Percentiles rank a stretch among this genome's conserved stretches.
Evolutionary conservation across 2,888 invertebrate genomes (phyloP).

Genomic region (Caenorhabditis sp.): DNA sequence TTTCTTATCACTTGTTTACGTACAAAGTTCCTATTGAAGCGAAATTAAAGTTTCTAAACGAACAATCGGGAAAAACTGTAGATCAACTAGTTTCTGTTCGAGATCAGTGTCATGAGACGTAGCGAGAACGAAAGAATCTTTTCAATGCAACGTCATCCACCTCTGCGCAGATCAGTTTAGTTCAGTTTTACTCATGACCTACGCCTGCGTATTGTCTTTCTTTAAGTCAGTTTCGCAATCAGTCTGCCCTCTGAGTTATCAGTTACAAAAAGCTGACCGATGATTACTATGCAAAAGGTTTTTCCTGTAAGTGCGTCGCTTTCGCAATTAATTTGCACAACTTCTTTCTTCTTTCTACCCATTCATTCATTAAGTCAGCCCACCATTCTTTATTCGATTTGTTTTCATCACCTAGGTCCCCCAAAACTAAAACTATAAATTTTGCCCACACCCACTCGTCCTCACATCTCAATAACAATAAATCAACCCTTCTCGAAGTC

Average conservation of each 20-base stretch:
- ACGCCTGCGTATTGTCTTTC: neutral
- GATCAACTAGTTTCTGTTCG: neutral
- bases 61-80: neutral
- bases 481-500: slow-evolving; percentile 13
- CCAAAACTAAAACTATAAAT: slow-evolving; percentile 43
- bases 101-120: neutral
- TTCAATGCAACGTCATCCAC: neutral
- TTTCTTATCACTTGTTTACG: slow-evolving; percentile 53
- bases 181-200: neutral
- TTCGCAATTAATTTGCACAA: too few relatives aligned
- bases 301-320: slow-evolving; percentile 12
- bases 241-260: neutral
- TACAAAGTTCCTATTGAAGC: slow-evolving; percentile 18
- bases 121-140: neutral
- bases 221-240: neutral
- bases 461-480: slow-evolving; percentile 27
- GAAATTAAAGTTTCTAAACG: neutral
- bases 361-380: slow-evolving; percentile 8
- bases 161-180: neutral
- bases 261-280: neutral
- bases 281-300: slow-evolving; percentile 7
- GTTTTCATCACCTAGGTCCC: slow-evolving; percentile 1
- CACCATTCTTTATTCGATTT: slow-evolving; percentile 19
- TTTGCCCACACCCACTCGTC: slow-evolving; percentile 2
- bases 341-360: neutral